Evolutionary conservation across 2,113 vertebrate species (phyloP), one percentile per base, ranked within the genome.

Genomic region (Elephas maximus): DNA sequence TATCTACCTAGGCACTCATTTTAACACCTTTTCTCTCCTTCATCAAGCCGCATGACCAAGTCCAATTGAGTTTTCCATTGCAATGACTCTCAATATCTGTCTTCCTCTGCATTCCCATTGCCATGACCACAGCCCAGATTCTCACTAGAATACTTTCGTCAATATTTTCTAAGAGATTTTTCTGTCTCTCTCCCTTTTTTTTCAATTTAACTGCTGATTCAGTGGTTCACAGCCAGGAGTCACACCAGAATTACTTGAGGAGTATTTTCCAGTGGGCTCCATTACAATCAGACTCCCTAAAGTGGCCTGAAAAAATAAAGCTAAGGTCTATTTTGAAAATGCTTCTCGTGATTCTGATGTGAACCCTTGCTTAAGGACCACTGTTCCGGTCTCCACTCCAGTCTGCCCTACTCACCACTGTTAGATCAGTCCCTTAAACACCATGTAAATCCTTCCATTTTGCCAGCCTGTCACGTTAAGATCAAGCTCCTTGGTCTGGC

Each of bases 221-320:
- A 88, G 44, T 96, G 37, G 62, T 86, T 83, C 71, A 69, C 2
- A 86, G 48, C 53, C 30, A 92, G 5, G 24, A 92, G 53, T 57
- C 28, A 92, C 26, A 89, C 20, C 21, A 44, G 53, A 92, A 93
- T 79, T 69, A 80, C 48, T 77, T 81, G 24, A 83, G 92, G 67
- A 87, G 45, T 87, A 63, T 79, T 79, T 88, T 77, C 79, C 79
- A 78, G 78, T 83, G 62, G 51, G 69, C 28, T 76, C 28, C 28
- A 8, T 91, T 90, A 93, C 6, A 45, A 62, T 85, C 74, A 60
- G 14, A 74, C 33, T 96, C 17, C 83, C 62, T 83, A 21, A 21
- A 87, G 33, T 95, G 65, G n/a, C 63, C 33, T 63, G 69, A 78
- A 78, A 81, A 44, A 86, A 37, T 86, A 81, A 86, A 93, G 92